Base-by-base conservation (phyloP, 2,113 vertebrate species). In the Boleophthalmus pectinirostris region DNA sequence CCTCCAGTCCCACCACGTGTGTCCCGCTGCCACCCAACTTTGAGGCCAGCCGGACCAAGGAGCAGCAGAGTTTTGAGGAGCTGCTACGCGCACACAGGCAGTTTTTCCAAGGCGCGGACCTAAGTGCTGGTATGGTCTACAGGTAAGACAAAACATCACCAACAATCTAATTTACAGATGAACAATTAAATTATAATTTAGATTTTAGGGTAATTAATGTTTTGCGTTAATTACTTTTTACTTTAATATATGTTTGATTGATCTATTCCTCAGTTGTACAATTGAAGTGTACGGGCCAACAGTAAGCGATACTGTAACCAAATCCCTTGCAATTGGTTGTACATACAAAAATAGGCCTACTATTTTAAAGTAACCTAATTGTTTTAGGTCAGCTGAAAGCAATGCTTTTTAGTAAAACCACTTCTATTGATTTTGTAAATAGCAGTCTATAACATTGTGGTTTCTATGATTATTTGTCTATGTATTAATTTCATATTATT, bases 91-190 rank as follows among this genome's bases (percentile, higher is more conserved):
- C 83, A 0, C 82, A 82, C 9, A 69, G 70, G 15, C 67, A 66
- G 45, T 74, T 80, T 7, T 68, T 91, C 24, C 70, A 84, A 49
- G 82, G 69, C 3, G 66, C 80, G 1, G 5, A 47, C 46, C 70
- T 38, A 0, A 63, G 33, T 61, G 69, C 58, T 43, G 80, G 33
- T 78, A 93, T 91, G 89, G 81, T 85, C 63, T 89, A 87, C 91
- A 93, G 90, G 89, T 93, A 90, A 49, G 81, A 78, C n/a, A 5
- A 21, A 53, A 7, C 56, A 1, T 25, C 68, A 20, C 13, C 35
- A 21, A 7, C 16, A 35, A 66, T 18, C 23, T 51, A 23, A 1
- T 20, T 12, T 15, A 23, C 3, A 58, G 14, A n/a, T 54, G 24
- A 18, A 63, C 25, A 51, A 2, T n/a, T 9, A 53, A 20, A 20